A percentile compares a stretch with the other conserved stretches of the same genome.
phyloP scores from a whole-genome alignment of 2,113 vertebrate genomes.

The Planiliza haematocheilus region DNA sequence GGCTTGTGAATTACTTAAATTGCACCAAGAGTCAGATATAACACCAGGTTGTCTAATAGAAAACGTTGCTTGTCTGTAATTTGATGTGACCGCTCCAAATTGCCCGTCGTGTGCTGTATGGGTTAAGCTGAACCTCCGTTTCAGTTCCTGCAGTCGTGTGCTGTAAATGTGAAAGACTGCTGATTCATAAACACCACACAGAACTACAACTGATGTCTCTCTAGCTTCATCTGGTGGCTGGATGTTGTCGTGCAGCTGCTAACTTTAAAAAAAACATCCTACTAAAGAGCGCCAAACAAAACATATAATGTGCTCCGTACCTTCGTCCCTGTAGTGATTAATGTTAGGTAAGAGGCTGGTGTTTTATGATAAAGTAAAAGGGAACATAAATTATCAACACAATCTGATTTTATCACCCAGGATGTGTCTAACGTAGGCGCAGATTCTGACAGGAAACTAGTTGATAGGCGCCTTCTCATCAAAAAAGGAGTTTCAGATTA shows the following conservation, averaged over 20 bases:
- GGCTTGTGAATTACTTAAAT: not conserved
- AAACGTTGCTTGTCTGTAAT: not conserved
- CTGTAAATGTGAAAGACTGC: constrained; percentile 15
- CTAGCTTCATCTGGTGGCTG: constrained; percentile 45
- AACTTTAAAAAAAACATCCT: not conserved
- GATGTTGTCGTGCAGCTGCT: not conserved
- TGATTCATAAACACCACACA: constrained; percentile 30
- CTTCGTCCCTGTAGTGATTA: too few relatives aligned
- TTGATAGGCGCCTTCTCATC: too few relatives aligned
- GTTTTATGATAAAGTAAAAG: too few relatives aligned
- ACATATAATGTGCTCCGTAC: too few relatives aligned
- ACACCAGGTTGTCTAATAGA: not conserved
- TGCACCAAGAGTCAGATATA: not conserved
- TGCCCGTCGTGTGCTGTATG: not conserved
- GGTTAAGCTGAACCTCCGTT: constrained; percentile 8
- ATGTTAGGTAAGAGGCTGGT: too few relatives aligned
- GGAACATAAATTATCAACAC: too few relatives aligned
- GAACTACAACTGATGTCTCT: not conserved
- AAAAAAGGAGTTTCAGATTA: too few relatives aligned
- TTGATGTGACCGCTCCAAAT: not conserved
- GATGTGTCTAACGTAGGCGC: too few relatives aligned
- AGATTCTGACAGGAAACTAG: too few relatives aligned
- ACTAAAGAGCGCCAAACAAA: too few relatives aligned
- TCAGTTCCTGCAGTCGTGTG: constrained; percentile 23
- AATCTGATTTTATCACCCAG: too few relatives aligned